These are phyloP conservation scores for Onthophagus sagittarius DNA, from an alignment of 2,888 invertebrate species.

Conservation along the genomic window DNA sequence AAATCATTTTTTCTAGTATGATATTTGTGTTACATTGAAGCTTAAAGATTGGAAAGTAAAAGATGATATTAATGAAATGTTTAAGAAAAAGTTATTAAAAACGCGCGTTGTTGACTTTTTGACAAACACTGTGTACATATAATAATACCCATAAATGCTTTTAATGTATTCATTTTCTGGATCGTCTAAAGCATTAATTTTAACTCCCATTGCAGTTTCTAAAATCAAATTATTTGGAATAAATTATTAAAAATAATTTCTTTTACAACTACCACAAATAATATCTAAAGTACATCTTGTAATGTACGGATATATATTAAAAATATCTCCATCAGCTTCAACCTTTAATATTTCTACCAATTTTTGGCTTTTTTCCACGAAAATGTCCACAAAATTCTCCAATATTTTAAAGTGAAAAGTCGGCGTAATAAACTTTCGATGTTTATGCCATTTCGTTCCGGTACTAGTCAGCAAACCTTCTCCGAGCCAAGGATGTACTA, in stretches of 20 bases:
- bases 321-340: constrained; percentile 6
- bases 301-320: constrained; percentile 1
- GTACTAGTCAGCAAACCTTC: constrained; percentile 21
- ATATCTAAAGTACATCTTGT: constrained; percentile 18
- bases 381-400: constrained; percentile 19
- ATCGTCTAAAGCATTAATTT: constrained; percentile 64
- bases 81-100: neutral
- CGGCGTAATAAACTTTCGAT: constrained; percentile 18
- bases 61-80: no score
- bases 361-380: constrained; percentile 14
- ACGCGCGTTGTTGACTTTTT: neutral
- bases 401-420: constrained; percentile 22
- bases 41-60: no score
- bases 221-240: constrained; percentile 30
- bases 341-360: constrained; percentile 14
- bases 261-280: constrained; percentile 16
- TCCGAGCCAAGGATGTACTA: constrained; percentile 19
- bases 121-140: neutral
- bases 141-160: constrained; percentile 53
- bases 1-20: no score
- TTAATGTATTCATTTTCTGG: constrained; percentile 65
- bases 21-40: no score
- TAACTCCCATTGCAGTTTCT: constrained; percentile 80
- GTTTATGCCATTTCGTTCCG: constrained; percentile 22
- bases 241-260: neutral